Evolutionary conservation across 2,888 invertebrate species (phyloP).

Genomic region (Gastracanthus pulcherrimus): DNA sequence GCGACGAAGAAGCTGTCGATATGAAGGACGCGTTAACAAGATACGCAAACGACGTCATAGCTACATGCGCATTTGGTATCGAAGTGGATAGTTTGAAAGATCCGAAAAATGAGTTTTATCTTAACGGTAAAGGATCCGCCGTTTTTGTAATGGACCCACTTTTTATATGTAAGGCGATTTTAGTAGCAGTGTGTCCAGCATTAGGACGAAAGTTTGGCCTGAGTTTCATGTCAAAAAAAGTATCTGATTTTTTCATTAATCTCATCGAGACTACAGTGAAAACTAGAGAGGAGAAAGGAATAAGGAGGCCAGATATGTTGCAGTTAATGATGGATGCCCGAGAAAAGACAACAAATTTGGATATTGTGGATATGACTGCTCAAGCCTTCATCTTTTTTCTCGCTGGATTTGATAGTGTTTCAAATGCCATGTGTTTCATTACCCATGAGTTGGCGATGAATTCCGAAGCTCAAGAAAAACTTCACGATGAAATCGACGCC

Average conservation of each 20-base stretch:
- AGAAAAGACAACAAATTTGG: neutral
- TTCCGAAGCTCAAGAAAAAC: slow-evolving; percentile 63
- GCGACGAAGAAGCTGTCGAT: slow-evolving; percentile 64
- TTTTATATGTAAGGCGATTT: neutral
- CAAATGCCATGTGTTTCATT: slow-evolving; percentile 60
- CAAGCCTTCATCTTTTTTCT: slow-evolving; percentile 1
- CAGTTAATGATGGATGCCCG: neutral
- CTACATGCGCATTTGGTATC: slow-evolving; percentile 77
- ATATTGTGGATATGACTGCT: neutral
- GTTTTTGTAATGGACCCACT: slow-evolving; percentile 47
- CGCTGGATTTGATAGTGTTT: neutral
- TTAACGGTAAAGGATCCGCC: slow-evolving; percentile 64
- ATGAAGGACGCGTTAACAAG: slow-evolving; percentile 74
- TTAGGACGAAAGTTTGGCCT: neutral
- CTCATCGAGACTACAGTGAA: slow-evolving; percentile 41
- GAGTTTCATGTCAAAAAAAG: neutral
- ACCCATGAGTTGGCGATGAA: slow-evolving; percentile 66
- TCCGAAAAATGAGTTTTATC: slow-evolving; percentile 69
- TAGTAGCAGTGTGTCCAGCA: neutral
- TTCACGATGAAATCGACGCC: slow-evolving; percentile 77
- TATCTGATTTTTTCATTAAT: neutral
- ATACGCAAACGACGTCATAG: slow-evolving; percentile 77
- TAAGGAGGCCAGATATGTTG: slow-evolving; percentile 48
- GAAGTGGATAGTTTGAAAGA: slow-evolving; percentile 70
- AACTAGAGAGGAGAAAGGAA: slow-evolving; percentile 54